Evolutionary conservation across 1,140 invertebrate species (phyloP).

Genomic region (Lepidurus couesii): DNA sequence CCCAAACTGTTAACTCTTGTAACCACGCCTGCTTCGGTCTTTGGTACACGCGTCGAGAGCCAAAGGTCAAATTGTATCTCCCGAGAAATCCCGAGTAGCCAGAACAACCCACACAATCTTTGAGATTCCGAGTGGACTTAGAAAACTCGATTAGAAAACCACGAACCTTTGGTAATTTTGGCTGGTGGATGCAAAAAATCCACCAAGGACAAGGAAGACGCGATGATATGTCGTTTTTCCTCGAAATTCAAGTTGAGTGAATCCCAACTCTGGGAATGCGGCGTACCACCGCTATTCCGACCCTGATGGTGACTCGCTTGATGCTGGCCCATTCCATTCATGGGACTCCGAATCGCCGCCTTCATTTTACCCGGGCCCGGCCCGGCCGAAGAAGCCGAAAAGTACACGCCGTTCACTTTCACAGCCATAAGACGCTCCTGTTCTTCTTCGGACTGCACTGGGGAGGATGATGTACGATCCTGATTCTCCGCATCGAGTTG

Average conservation of each 20-base stretch:
- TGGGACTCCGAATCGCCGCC: slow-evolving; percentile 26
- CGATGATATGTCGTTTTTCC: slow-evolving; percentile 80
- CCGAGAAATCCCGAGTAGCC: not conserved
- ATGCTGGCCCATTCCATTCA: not conserved
- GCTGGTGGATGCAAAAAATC: slow-evolving; percentile 61
- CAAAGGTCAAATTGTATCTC: too few relatives aligned
- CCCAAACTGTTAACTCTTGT: too few relatives aligned
- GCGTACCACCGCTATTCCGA: slow-evolving; percentile 41
- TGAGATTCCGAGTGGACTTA: not conserved
- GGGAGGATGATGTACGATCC: not conserved
- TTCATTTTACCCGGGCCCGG: slow-evolving; percentile 36
- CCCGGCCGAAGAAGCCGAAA: slow-evolving; percentile 34
- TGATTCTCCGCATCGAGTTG: not conserved
- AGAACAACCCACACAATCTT: not conserved
- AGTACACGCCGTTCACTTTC: slow-evolving; percentile 35
- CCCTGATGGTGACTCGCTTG: not conserved
- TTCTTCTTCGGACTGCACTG: not conserved
- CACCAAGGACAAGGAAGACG: slow-evolving; percentile 74
- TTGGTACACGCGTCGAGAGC: too few relatives aligned
- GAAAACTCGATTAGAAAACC: not conserved
- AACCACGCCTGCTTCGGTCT: too few relatives aligned
- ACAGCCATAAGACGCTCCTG: slow-evolving; percentile 29
- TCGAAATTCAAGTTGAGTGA: slow-evolving; percentile 82
- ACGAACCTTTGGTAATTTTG: slow-evolving; percentile 30
- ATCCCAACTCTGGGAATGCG: slow-evolving; percentile 70